Conservation (phyloP, 1,140 invertebrate species). For the Atta cephalotes region DNA sequence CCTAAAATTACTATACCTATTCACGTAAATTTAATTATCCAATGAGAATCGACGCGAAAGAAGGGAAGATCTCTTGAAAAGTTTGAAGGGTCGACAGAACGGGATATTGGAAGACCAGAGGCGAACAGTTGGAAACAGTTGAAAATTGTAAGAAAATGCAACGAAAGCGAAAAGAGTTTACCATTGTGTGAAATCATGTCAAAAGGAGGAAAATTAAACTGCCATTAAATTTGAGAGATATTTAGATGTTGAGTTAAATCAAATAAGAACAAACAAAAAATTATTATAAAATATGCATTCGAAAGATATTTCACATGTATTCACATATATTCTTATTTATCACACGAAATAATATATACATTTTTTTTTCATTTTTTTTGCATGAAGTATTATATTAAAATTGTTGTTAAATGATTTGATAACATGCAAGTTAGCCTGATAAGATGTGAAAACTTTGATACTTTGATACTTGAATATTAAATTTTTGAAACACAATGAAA, state of each 20-base stretch:
- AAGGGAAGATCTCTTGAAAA: constrained; percentile 38
- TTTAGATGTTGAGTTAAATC: neutral
- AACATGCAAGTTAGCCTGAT: neutral
- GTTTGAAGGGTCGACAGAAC: constrained; percentile 51
- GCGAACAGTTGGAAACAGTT: constrained; percentile 27
- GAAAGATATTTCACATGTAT: neutral
- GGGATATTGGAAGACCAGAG: constrained; percentile 53
- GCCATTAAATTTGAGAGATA: neutral
- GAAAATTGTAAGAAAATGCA: constrained; percentile 52
- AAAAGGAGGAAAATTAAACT: constrained; percentile 50
- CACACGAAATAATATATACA: neutral
- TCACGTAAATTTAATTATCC: constrained; percentile 42
- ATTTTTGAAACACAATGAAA: constrained; percentile 46
- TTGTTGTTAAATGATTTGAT: neutral
- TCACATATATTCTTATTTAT: neutral
- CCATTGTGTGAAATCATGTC: neutral
- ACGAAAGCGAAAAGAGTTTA: constrained; percentile 49
- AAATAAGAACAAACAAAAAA: neutral
- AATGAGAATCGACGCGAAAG: neutral
- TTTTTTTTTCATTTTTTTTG: constrained; percentile 11
- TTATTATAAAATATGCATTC: neutral
- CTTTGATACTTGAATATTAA: constrained; percentile 40
- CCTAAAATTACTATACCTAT: neutral
- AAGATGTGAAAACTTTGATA: constrained; percentile 36
- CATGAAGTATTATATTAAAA: neutral